These are phyloP conservation scores for Anas platyrhynchos DNA, from an alignment of 2,113 vertebrate genomes.

Conservation along the genomic window DNA sequence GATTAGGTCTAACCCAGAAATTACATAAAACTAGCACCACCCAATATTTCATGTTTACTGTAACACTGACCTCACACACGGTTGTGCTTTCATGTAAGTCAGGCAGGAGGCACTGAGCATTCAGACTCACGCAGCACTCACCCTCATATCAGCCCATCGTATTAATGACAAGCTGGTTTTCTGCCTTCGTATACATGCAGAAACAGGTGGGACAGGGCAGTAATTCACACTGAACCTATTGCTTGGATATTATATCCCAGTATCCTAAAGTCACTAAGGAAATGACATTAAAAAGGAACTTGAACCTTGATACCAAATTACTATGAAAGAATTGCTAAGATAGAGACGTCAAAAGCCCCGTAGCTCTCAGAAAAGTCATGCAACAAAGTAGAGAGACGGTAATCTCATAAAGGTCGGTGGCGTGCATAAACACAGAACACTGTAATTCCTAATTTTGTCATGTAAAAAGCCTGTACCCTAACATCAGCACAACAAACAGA, in stretches of 20 bases:
- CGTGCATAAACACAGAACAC: background rate
- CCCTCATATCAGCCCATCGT: background rate
- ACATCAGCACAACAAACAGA: background rate
- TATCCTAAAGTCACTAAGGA: background rate
- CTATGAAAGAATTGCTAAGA: background rate
- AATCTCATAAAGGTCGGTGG: background rate
- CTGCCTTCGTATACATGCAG: background rate
- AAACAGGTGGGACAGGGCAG: background rate
- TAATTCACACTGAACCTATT: background rate
- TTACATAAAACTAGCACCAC: background rate
- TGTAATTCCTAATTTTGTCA: background rate
- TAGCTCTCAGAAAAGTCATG: background rate
- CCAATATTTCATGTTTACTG: background rate
- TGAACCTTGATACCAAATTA: accelerated
- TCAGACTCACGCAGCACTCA: accelerated
- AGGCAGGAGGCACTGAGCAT: background rate
- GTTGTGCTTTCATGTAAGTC: accelerated
- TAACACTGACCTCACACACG: background rate
- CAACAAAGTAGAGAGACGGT: background rate
- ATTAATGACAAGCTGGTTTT: background rate
- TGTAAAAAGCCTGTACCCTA: background rate
- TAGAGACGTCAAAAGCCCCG: background rate
- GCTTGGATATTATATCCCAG: background rate
- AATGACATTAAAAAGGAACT: background rate
- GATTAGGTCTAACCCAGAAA: background rate